These are phyloP conservation scores for Spea bombifrons DNA, from an alignment of 2,113 vertebrate genomes.

Conservation along the genomic window DNA sequence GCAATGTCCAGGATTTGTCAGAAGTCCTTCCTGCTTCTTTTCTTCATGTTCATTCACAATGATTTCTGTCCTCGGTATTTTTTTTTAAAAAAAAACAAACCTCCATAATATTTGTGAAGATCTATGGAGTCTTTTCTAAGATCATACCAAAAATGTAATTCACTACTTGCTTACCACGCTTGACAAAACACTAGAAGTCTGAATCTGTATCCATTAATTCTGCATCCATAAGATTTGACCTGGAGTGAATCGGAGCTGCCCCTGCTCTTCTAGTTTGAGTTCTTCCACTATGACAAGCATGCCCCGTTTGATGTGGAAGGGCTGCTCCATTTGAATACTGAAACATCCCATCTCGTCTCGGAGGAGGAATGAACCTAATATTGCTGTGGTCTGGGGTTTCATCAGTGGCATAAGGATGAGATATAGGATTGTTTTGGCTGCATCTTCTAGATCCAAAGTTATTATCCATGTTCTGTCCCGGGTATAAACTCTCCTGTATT, in stretches of 20 bases:
- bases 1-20: neutral
- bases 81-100: neutral
- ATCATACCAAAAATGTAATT: neutral
- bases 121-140: neutral
- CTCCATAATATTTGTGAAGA: neutral
- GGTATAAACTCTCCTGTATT: conserved; percentile 52
- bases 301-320: conserved; percentile 49
- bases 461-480: conserved; percentile 44
- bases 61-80: neutral
- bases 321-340: conserved; percentile 34
- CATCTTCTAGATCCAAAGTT: conserved; percentile 49
- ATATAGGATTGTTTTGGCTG: conserved; percentile 54
- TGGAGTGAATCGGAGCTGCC: conserved; percentile 81
- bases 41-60: neutral
- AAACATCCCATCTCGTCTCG: conserved; percentile 55
- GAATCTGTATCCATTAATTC: conserved; percentile 89
- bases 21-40: neutral
- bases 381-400: conserved; percentile 47
- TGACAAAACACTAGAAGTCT: conserved; percentile 71
- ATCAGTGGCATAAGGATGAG: conserved; percentile 67
- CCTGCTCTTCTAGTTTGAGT: conserved; percentile 64
- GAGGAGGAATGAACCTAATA: conserved; percentile 16
- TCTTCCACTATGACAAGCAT: conserved; percentile 54
- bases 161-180: neutral
- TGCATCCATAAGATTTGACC: conserved; percentile 87